A percentile compares a stretch with the other conserved stretches of the same genome.
phyloP scores from a whole-genome alignment of 1,140 invertebrate species.

The Metopolophium dirhodum region DNA sequence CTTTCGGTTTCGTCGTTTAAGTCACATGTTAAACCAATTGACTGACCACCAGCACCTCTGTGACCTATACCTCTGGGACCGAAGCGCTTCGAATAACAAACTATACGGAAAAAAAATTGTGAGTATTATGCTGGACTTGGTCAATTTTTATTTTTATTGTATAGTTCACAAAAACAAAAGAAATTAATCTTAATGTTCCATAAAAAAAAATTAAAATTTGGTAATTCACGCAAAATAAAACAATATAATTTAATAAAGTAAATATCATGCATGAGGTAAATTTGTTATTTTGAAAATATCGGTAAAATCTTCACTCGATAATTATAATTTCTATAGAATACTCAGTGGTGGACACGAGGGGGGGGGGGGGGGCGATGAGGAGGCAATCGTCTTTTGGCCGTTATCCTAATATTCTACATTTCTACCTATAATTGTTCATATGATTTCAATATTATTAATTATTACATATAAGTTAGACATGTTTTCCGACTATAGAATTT shows the following conservation, averaged over 20 bases:
- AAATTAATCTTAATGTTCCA: not conserved
- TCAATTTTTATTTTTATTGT: not conserved
- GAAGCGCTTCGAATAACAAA: conserved; percentile 81
- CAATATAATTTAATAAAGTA: not conserved
- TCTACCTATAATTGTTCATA: not conserved
- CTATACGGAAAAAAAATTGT: conserved; percentile 65
- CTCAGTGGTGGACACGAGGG: not conserved
- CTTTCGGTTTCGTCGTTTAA: conserved; percentile 54
- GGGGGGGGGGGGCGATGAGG: no score
- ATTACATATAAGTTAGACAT: not conserved
- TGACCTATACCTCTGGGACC: conserved; percentile 91
- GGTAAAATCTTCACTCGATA: not conserved
- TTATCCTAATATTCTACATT: not conserved
- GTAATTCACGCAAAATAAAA: not conserved
- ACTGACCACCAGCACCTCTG: conserved; percentile 79
- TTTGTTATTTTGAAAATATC: not conserved
- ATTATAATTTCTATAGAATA: not conserved
- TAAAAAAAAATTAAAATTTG: not conserved
- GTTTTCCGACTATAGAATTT: not conserved
- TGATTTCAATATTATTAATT: not conserved
- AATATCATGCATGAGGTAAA: not conserved
- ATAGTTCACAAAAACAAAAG: not conserved
- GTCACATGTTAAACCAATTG: conserved; percentile 73
- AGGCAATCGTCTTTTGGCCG: no score
- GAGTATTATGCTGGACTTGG: conserved; percentile 10